Percentiles rank a stretch among this genome's conserved stretches.
phyloP scores from a whole-genome alignment of 2,888 invertebrate species.

The Anthophora plumipes region DNA sequence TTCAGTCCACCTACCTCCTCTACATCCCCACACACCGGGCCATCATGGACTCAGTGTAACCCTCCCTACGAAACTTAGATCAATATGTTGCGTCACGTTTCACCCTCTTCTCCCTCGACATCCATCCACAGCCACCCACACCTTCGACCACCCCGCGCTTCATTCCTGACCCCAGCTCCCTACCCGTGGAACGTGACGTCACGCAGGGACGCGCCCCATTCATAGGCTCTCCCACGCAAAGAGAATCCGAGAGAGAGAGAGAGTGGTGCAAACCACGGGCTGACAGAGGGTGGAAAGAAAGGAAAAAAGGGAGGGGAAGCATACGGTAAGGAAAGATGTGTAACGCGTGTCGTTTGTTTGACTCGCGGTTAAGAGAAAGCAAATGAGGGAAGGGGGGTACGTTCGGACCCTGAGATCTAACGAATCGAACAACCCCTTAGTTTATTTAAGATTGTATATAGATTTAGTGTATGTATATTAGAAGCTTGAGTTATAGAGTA shows the following conservation, averaged over 20 bases:
- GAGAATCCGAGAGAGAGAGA: constrained; percentile 16
- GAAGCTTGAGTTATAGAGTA: constrained; percentile 14
- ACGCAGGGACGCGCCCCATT: constrained; percentile 83
- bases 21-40: constrained; percentile 27
- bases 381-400: not conserved
- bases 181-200: constrained; percentile 77
- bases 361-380: not conserved
- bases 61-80: constrained; percentile 81
- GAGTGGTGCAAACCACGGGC: not conserved
- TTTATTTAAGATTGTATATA: not conserved
- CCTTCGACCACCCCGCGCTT: constrained; percentile 62
- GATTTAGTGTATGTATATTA: no score
- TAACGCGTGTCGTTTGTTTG: no score
- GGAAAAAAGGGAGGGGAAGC: not conserved
- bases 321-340: no score
- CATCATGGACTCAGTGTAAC: constrained; percentile 55
- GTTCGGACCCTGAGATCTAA: constrained; percentile 20
- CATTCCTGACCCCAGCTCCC: constrained; percentile 61
- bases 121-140: constrained; percentile 69
- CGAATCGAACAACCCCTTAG: constrained; percentile 37
- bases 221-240: constrained; percentile 80
- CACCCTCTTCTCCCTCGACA: constrained; percentile 73
- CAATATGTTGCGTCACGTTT: constrained; percentile 85
- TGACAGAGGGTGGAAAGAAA: not conserved
- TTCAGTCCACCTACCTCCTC: constrained; percentile 37